Evolutionary conservation across 2,113 vertebrate genomes (phyloP), one percentile per base, ranked within the genome.

Genomic region (Eurystomus gularis): DNA sequence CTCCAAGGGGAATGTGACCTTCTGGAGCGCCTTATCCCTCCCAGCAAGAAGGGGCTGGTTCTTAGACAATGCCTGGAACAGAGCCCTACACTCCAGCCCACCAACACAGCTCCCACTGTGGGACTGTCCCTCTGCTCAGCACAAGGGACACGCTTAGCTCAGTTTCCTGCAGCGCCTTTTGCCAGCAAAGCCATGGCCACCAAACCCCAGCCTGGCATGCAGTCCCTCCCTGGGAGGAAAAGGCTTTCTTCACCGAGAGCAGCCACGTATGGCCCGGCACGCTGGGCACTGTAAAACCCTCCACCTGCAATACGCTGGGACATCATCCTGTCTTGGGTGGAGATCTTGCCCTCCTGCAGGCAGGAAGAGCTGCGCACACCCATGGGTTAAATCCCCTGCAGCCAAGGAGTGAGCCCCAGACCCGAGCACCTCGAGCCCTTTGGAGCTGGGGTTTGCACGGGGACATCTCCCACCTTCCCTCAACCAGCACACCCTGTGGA

Each of bases 261-360:
- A 73, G 40, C 11, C 48, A 8, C 1, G 0, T 2, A 3, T 2
- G 5, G 16, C 79, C 28, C 6, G 25, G 66, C 57, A 65, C 1
- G 0, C n/a, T 1, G 1, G 37, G 48, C 61, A 26, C 71, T 1
- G 0, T 11, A 1, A 44, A 85, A 9, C 26, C 28, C 75, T 62
- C n/a, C 70, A 15, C 1, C 57, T 28, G 57, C 2, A 0, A 29
- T 13, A 4, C 19, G 4, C 1, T 0, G 1, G 58, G 64, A 70
- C 72, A 15, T 0, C 25, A 0, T 2, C 44, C 29, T 16, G 61
- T 33, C 7, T 4, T 2, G 49, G 35, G 26, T 9, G 49, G 72
- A 35, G 49, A 87, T 4, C 44, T 44, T 18, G 0, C 14, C 44
- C 21, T 57, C 19, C 52, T 24, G 39, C 37, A 4, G 0, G 48